Percentiles rank a stretch among this genome's conserved stretches.
Evolutionary conservation across 2,888 invertebrate species (phyloP).

Genomic region (Liposcelis brunnea): DNA sequence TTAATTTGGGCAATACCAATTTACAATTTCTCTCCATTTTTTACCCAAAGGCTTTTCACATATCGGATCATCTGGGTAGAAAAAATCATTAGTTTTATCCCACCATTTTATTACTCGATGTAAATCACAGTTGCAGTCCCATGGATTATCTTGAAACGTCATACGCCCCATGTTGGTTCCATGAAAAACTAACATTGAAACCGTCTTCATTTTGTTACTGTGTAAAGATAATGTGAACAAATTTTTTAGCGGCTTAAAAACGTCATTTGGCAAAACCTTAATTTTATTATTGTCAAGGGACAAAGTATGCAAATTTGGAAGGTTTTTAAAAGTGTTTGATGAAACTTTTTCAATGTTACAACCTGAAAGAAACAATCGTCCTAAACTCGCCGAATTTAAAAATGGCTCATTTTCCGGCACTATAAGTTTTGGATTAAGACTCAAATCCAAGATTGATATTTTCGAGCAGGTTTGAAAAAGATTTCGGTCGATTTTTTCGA

Average conservation of each 20-base stretch:
- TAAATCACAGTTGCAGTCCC: background rate
- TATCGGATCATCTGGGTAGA: background rate
- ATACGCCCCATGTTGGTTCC: background rate
- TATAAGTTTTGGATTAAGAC: background rate
- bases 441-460: background rate
- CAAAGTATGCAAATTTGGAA: background rate
- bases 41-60: background rate
- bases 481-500: background rate
- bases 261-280: background rate
- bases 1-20: too few relatives aligned
- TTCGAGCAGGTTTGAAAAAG: background rate
- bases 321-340: background rate
- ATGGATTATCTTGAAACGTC: conserved; percentile 1
- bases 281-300: background rate
- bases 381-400: background rate
- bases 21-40: conserved; percentile 2
- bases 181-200: background rate
- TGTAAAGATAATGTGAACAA: background rate
- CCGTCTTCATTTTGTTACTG: background rate
- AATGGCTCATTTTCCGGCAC: background rate
- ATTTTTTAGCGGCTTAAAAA: background rate
- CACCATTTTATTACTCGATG: background rate
- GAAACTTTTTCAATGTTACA: background rate
- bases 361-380: background rate
- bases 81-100: background rate